Evolutionary conservation across 2,113 vertebrate genomes (phyloP), one percentile per base, ranked within the genome.

Genomic region (Alexandromys fortis): DNA sequence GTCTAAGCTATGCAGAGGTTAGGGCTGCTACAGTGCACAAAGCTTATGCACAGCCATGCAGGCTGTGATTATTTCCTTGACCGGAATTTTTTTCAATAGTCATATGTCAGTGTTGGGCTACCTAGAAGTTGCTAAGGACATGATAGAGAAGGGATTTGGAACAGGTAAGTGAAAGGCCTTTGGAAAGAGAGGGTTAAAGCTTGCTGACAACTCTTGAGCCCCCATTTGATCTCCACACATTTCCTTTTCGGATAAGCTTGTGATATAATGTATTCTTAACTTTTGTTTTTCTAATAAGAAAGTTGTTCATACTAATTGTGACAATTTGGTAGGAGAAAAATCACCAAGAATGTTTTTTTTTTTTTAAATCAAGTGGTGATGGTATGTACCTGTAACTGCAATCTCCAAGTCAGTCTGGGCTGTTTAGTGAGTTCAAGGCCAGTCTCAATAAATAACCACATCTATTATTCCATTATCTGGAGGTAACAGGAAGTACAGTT

Each of bases 281-380:
- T 21, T 72, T 52, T 81, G 87, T 94, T 97, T 94, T 92, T 38
- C 58, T 83, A 91, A 30, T 78, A 81, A 95, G 55, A 93, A 91
- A 96, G 33, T 70, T 55, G 30, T 85, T 72, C 45, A 12, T 91
- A 73, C 79, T 89, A 83, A 89, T 89, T 91, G 1, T 81, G 79
- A 55, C 58, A 76, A n/a, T 88, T 96, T 94, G 52, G 6, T 96
- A 92, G 58, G 70, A 92, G 61, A 79, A 98, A 98, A 95, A 92
- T 92, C 65, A 91, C n/a, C 89, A 52, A 90, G n/a, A 77, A 76
- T 42, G 42, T 28, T 28, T 42, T 76, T 49, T 78, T n/a, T 35
- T 52, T 52, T 16, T 22, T 24, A 22, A 82, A 72, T 13, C 47
- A n/a, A 35, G 45, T 9, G 21, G 33, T 72, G 35, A 33, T 52